Base-by-base conservation (phyloP, 2,888 invertebrate species). In the Campoplex capitator region DNA sequence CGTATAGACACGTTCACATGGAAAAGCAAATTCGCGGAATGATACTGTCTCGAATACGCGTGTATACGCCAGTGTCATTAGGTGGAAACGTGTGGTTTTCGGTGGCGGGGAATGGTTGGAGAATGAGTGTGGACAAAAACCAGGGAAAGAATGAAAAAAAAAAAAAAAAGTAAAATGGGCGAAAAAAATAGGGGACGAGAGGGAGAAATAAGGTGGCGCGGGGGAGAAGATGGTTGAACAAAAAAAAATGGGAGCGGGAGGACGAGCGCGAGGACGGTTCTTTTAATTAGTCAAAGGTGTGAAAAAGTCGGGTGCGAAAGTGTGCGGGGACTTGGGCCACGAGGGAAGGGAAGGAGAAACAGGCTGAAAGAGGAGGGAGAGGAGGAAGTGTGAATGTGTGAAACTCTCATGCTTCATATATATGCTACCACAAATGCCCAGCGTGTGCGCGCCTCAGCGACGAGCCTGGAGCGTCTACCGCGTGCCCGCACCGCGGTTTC, bases 261-360 rank as follows among this genome's bases (percentile, higher is more conserved):
- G 80, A 83, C 85, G 85, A 84, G 84, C 81, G 84, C 78, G 89
- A 87, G 90, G 91, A 90, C 89, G 91, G 88, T 89, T 91, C 92
- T 92, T 92, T 93, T 93, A 93, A 93, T 93, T 93, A 92, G 92
- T 91, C 91, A 89, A 89, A 92, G 92, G 92, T 92, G 92, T 90
- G 92, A 92, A 92, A 90, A 90, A 91, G 91, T 90, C 90, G 82
- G 82, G 91, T 91, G 91, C 90, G 91, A 90, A 90, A 90, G 90
- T 89, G 90, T 89, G 89, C 85, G 87, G 67, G 54, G 54, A 67
- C 51, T n/a, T 67, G 51, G 51, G 11, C 18, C 11, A 32, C 13
- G 42, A 18, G 54, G 38, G 78, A 42, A 45, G 18, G 32, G 75
- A 42, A 35, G 65, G 65, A 48, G 9, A 58, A 42, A 58, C 35